Evolutionary conservation across 2,797 vertebrate species (phyloP), one percentile per base, ranked within the genome.

Genomic region (Cirrhinus molitorella): DNA sequence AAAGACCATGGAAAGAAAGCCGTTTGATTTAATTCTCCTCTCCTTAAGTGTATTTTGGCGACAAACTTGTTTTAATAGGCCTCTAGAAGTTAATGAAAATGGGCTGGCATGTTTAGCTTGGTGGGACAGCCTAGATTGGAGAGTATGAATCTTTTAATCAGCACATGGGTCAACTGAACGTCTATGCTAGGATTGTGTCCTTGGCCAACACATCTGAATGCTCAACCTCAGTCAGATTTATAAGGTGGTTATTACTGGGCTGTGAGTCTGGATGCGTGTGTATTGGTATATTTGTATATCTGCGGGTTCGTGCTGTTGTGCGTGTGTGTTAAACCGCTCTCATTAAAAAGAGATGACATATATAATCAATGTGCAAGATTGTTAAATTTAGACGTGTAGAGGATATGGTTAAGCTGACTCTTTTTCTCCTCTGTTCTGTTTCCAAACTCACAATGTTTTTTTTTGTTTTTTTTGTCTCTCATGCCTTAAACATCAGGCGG

Each of bases 341-440:
- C 89, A 87, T 92, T 91, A 93, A 94, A 63, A 91, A 49, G 40
- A 90, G 91, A 93, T 76, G 66, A 87, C 89, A 89, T 84, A 88
- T 92, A 87, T 66, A 90, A 88, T 88, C 85, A 85, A 85, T 88
- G 89, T 83, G 90, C 88, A 43, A 88, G 87, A 92, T 87, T 84
- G 78, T 87, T 92, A 91, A 91, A 89, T 89, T 90, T 89, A 90
- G 89, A 91, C 14, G 80, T 89, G 88, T 87, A 63, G 81, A 88
- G 91, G 88, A 93, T 86, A 89, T 90, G 90, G 88, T 87, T 87
- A 85, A 68, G 83, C 87, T 88, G 89, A 91, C 83, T 84, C 28
- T 82, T 66, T 65, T 85, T 57, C 55, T 68, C 49, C 83, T 91
- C 87, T 93, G 91, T 87, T 94, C 79, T 88, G 40, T 78, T 88